Evolutionary conservation across 1,140 invertebrate genomes (phyloP).

Genomic region (Dryas iulia): DNA sequence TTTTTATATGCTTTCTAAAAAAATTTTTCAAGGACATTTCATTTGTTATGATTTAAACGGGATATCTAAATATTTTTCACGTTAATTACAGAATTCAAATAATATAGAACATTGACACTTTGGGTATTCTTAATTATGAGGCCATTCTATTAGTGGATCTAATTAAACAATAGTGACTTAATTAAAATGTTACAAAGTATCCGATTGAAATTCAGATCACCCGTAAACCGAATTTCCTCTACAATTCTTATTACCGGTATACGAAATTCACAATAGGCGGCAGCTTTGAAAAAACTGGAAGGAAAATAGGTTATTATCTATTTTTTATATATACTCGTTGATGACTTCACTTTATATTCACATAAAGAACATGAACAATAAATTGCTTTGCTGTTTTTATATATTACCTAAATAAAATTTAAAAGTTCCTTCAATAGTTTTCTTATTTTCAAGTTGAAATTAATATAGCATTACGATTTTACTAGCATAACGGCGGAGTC

Average conservation of each 20-base stretch:
- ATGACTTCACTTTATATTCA: too few relatives aligned
- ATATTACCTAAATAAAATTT: too few relatives aligned
- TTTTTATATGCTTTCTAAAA: too few relatives aligned
- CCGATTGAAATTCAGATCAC: conserved; percentile 19
- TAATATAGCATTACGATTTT: background rate
- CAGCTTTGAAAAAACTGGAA: background rate
- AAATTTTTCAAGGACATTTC: too few relatives aligned
- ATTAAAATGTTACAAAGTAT: conserved; percentile 25
- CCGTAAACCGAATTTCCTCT: conserved; percentile 29
- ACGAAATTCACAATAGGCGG: background rate
- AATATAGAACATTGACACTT: background rate
- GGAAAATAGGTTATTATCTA: background rate
- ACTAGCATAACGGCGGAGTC: too few relatives aligned
- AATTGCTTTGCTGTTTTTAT: background rate
- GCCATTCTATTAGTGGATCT: conserved; percentile 7
- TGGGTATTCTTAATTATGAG: background rate
- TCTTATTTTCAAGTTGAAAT: background rate
- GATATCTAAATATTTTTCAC: too few relatives aligned
- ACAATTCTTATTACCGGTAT: background rate
- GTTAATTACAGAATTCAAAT: too few relatives aligned
- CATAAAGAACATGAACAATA: background rate
- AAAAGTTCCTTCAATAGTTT: background rate
- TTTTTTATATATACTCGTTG: too few relatives aligned
- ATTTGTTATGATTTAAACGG: too few relatives aligned
- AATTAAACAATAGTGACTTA: conserved; percentile 32